Conservation (phyloP, 2,888 invertebrate species). For the Bellardia pandia region DNA sequence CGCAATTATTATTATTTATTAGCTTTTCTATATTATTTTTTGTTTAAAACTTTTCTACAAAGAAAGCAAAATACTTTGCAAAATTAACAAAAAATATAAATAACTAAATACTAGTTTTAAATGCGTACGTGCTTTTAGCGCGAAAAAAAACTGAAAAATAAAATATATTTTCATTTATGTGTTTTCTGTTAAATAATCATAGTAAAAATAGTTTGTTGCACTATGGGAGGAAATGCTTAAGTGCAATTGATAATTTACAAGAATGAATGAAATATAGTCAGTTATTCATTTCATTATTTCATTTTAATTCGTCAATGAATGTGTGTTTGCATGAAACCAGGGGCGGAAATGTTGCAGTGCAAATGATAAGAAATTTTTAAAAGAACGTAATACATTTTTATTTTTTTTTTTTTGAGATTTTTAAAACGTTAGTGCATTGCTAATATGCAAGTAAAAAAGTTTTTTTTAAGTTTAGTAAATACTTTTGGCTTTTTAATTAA, state of each 20-base stretch:
- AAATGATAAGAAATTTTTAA: not conserved
- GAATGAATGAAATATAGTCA: slow-evolving; percentile 8
- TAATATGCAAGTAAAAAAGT: not conserved
- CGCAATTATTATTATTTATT: slow-evolving; percentile 61
- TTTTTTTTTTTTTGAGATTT: too few relatives aligned
- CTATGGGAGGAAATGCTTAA: slow-evolving; percentile 47
- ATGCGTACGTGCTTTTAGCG: slow-evolving; percentile 69
- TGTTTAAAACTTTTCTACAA: not conserved
- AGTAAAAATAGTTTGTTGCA: slow-evolving; percentile 43
- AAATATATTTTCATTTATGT: slow-evolving; percentile 21
- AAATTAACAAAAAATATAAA: slow-evolving; percentile 23
- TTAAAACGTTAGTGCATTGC: too few relatives aligned
- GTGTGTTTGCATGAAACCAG: not conserved
- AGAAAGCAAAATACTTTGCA: slow-evolving; percentile 3
- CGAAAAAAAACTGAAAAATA: slow-evolving; percentile 29
- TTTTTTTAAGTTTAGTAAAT: not conserved
- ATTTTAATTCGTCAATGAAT: not conserved
- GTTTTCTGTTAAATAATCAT: slow-evolving; percentile 36
- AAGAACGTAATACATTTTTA: not conserved
- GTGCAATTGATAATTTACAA: slow-evolving; percentile 35
- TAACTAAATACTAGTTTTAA: slow-evolving; percentile 42
- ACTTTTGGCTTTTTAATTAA: too few relatives aligned
- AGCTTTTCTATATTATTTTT: not conserved
- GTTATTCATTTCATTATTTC: not conserved
- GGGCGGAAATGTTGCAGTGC: not conserved